Evolutionary conservation across 1,140 invertebrate species (phyloP), one percentile per base, ranked within the genome.

Genomic region (Hypsibius dujardini): DNA sequence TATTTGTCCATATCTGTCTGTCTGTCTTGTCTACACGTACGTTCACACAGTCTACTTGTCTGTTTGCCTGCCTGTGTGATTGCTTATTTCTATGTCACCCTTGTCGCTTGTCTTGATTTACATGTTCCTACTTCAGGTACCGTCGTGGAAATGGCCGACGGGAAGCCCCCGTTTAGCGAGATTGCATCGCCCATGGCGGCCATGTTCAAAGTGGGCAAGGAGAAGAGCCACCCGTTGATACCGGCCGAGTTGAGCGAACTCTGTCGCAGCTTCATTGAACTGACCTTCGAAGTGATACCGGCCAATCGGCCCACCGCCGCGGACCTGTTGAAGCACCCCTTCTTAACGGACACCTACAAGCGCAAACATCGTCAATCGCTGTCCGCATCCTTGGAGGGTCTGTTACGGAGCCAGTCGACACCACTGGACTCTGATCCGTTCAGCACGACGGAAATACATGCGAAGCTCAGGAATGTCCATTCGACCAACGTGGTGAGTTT

Each of bases 81-180:
- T n/a, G n/a, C n/a, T n/a, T n/a, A n/a, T n/a, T n/a, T n/a, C n/a
- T n/a, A n/a, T n/a, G n/a, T n/a, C n/a, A n/a, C n/a, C n/a, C n/a
- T n/a, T n/a, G n/a, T 70, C 42, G 60, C 70, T 75, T 56, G 3
- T 40, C 56, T 75, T 59, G 47, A 46, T 62, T 45, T n/a, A 46
- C n/a, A 72, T 47, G 7, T 42, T 69, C 47, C 46, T 15, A 7
- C 42, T 7, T 60, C 12, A 73, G 69, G 28, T 73, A 98, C 95
- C 7, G 88, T 98, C 74, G 91, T 98, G 40, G 95, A 98, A 84
- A 98, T 98, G 95, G 94, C 94, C 1, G 98, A 95, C 1, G 94
- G 95, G 46, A 96, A 97, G 80, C 92, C 93, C 46, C 95, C 95
- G 0, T 98, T 98, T 76, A 92, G 95, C 75, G 95, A 97, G 82